Base-by-base conservation (phyloP, 2,888 invertebrate genomes). In the Cyclophora albipunctata region DNA sequence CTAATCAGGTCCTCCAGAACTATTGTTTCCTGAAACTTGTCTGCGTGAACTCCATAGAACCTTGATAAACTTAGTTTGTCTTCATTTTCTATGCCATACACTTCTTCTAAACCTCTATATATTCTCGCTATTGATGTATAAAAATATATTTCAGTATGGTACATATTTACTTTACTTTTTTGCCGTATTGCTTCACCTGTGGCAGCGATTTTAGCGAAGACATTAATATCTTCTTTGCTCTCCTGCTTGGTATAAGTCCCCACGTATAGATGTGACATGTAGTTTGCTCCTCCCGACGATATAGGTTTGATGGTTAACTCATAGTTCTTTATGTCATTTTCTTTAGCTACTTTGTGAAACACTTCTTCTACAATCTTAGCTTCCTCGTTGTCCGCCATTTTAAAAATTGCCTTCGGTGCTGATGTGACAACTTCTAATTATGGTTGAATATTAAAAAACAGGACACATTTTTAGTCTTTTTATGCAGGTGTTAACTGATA, bases 121-220 rank as follows among this genome's bases (percentile, higher is more conserved):
- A 67, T 37, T 3, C 69, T 63, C 0, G 52, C 50, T 2, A 83
- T 54, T 34, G 70, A 62, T 0, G 60, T 71, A 58, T 81, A 84
- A 5, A 68, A 68, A 48, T 66, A 67, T 2, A 57, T 61, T 50
- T 84, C 84, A 0, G 64, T 73, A 1, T 64, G 59, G 51, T 69
- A 82, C 3, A 77, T 34, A 5, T 37, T 44, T n/a, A 58, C 43
- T 34, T 56, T 64, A 50, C 4, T 55, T 60, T 6, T 60, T 60
- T 46, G 59, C 51, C 84, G 63, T 52, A 75, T 52, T 3, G 66
- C 62, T 7, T 73, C 71, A 1, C 69, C 69, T 2, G 78, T 55
- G 0, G 63, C 67, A 0, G 78, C 76, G 0, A 81, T 69, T 62
- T 82, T 81, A 0, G 65, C 75, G 50, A 82, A 81, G 3, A 80